Conservation (phyloP, 2,113 vertebrate genomes). For the Reinhardtius hippoglossoides region DNA sequence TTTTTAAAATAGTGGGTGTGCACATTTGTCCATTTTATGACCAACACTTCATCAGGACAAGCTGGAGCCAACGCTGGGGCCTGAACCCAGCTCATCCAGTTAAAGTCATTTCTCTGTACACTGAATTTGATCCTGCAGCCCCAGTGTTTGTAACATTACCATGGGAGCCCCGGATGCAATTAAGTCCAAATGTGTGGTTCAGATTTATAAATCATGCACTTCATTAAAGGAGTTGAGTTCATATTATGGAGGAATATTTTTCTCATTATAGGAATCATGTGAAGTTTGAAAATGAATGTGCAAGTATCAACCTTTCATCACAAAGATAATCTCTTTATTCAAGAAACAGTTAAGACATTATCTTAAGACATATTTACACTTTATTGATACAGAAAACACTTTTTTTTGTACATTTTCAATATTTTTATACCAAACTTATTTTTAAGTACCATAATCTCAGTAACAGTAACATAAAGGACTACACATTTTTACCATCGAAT, state of each 20-base stretch:
- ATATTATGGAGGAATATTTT: not conserved
- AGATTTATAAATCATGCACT: not conserved
- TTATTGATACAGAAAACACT: conserved; percentile 65
- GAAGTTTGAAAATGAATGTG: not conserved
- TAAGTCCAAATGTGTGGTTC: conserved; percentile 8
- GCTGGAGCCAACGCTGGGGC: conserved; percentile 21
- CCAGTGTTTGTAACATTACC: conserved; percentile 7
- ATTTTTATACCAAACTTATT: too few relatives aligned
- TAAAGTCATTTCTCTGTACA: conserved; percentile 5
- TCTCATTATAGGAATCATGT: not conserved
- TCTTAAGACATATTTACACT: conserved; percentile 51
- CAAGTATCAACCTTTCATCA: not conserved
- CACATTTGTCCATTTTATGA: conserved; percentile 41
- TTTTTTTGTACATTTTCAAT: conserved; percentile 46
- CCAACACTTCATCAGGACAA: conserved; percentile 48
- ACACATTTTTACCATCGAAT: conserved; percentile 45
- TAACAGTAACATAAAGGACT: conserved; percentile 48
- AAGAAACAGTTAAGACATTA: not conserved
- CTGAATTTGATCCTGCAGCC: conserved; percentile 26
- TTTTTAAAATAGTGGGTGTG: conserved; percentile 43
- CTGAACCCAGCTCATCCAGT: not conserved
- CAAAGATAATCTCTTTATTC: not conserved
- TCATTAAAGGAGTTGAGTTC: not conserved
- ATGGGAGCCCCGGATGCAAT: conserved; percentile 16
- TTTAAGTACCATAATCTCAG: conserved; percentile 29